phyloP scores from a whole-genome alignment of 2,797 vertebrate genomes.

The Gymnodraco acuticeps region DNA sequence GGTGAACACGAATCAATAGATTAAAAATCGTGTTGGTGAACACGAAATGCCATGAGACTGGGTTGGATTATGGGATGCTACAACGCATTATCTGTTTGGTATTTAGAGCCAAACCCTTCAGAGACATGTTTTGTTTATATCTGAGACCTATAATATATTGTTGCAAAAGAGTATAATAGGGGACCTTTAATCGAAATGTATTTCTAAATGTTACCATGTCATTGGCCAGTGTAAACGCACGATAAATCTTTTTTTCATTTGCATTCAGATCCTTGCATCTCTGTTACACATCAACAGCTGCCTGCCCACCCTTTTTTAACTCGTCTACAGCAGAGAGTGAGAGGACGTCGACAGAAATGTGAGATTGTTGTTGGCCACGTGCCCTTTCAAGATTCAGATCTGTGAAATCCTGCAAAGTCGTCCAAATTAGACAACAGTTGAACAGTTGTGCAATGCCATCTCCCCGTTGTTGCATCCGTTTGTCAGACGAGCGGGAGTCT shows the following conservation, averaged over 20 bases:
- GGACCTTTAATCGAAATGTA: not conserved
- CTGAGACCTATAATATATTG: too few species aligned
- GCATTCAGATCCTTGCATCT: constrained; percentile 29
- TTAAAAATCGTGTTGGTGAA: too few species aligned
- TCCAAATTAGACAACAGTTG: constrained; percentile 67
- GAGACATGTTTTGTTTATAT: too few species aligned
- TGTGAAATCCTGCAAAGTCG: constrained; percentile 55
- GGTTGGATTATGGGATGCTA: too few species aligned
- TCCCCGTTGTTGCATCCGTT: constrained; percentile 63
- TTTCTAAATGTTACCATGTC: not conserved
- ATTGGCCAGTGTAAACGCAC: not conserved
- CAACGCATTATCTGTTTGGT: too few species aligned
- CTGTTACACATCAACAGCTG: constrained; percentile 28
- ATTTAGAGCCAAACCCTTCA: too few species aligned
- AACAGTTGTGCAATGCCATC: constrained; percentile 60
- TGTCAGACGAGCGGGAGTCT: constrained; percentile 61
- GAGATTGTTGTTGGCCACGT: constrained; percentile 16
- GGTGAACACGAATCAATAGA: too few species aligned
- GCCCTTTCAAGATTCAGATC: constrained; percentile 54
- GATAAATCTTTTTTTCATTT: not conserved
- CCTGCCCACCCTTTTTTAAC: constrained; percentile 37
- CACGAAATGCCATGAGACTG: too few species aligned
- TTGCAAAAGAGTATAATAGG: too few species aligned
- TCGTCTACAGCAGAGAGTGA: constrained; percentile 41
- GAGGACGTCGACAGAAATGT: constrained; percentile 29